Evolutionary conservation across 1,140 invertebrate species (phyloP).

Genomic region (Trachymyrmex cornetzi): DNA sequence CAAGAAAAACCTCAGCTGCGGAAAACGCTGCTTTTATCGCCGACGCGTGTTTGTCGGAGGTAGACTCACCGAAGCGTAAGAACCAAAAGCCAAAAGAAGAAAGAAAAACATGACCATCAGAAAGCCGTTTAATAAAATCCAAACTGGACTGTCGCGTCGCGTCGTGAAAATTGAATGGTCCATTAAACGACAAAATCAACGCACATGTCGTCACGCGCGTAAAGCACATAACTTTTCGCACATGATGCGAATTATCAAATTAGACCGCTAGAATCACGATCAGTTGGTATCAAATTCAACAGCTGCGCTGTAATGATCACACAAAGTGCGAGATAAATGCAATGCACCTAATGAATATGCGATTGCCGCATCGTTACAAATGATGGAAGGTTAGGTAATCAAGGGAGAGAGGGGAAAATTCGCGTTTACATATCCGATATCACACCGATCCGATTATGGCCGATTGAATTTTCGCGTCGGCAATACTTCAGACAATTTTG

Average conservation of each 20-base stretch:
- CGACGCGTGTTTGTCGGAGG: constrained; percentile 23
- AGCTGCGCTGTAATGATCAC: not conserved
- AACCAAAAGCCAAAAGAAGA: constrained; percentile 5
- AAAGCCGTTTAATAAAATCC: constrained; percentile 44
- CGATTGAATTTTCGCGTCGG: not conserved
- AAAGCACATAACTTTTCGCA: not conserved
- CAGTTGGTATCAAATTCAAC: not conserved
- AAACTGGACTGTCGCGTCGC: not conserved
- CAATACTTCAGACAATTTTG: not conserved
- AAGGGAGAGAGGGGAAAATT: not conserved
- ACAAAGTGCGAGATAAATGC: constrained; percentile 15
- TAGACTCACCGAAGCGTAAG: constrained; percentile 3
- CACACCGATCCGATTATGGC: not conserved
- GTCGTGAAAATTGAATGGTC: constrained; percentile 4
- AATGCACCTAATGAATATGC: constrained; percentile 2
- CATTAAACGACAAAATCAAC: constrained; percentile 26
- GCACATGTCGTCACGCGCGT: not conserved
- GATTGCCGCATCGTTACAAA: not conserved
- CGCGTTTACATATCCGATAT: not conserved
- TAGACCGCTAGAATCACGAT: not conserved
- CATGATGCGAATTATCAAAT: constrained; percentile 20
- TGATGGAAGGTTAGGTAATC: not conserved
- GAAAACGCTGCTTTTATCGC: constrained; percentile 17
- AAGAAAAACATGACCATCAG: constrained; percentile 9
- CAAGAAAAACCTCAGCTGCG: not conserved